Evolutionary conservation across 2,113 vertebrate species (phyloP).

Genomic region (Prionailurus viverrinus): DNA sequence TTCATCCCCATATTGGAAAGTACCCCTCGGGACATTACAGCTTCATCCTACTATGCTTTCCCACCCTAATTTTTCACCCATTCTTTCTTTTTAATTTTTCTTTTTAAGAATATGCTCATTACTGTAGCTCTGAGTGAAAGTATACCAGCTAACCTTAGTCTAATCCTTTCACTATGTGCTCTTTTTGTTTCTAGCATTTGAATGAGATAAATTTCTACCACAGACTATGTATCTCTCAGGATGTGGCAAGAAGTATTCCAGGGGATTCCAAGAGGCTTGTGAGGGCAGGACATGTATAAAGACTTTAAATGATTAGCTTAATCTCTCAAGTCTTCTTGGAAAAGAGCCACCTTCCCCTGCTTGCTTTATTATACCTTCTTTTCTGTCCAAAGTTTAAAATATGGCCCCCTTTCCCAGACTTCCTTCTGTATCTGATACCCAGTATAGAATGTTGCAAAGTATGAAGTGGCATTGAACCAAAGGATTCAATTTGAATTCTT

Average conservation of each 20-base stretch:
- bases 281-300: not conserved
- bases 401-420: not conserved
- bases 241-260: not conserved
- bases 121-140: not conserved
- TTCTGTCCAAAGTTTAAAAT: not conserved
- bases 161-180: not conserved
- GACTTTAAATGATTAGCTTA: not conserved
- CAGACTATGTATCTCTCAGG: not conserved
- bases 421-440: not conserved
- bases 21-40: not conserved
- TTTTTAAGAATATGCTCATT: not conserved
- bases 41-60: not conserved
- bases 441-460: not conserved
- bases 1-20: not conserved
- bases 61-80: not conserved
- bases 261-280: not conserved
- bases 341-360: not conserved
- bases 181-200: not conserved
- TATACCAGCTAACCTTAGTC: not conserved
- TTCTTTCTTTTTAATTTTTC: not conserved
- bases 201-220: not conserved
- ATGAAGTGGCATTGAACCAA: not conserved
- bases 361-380: not conserved
- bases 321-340: not conserved
- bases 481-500: not conserved